Evolutionary conservation across 2,113 vertebrate species (phyloP).

Genomic region (Mungos mungo): DNA sequence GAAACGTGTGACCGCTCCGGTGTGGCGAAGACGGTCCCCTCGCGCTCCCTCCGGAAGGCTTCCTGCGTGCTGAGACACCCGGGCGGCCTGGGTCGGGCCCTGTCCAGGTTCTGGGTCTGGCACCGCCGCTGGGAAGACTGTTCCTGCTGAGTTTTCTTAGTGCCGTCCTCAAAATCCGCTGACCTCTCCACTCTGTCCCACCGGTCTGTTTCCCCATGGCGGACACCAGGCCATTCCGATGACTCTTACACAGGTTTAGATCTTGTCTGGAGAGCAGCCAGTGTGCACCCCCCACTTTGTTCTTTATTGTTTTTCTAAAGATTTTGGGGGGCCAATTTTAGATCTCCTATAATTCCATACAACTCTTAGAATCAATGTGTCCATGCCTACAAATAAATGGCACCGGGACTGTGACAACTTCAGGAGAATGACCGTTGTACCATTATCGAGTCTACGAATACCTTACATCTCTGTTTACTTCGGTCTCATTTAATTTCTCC

Average conservation of each 20-base stretch:
- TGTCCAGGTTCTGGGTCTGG: background rate
- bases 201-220: too few relatives aligned
- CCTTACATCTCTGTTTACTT: background rate
- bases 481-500: background rate
- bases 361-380: background rate
- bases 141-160: background rate
- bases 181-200: background rate
- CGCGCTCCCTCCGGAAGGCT: background rate
- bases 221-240: too few relatives aligned
- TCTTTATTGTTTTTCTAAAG: background rate
- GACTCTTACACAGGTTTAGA: background rate
- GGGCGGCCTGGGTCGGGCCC: background rate
- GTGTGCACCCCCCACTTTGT: background rate
- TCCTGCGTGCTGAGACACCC: background rate
- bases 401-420: background rate
- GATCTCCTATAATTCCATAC: background rate
- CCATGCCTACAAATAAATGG: background rate
- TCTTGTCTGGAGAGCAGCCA: background rate
- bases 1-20: background rate
- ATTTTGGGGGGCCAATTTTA: background rate
- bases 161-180: background rate
- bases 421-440: accelerated
- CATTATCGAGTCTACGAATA: background rate
- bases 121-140: background rate
- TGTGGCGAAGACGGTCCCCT: background rate